Conservation (phyloP, 2,113 vertebrate genomes). For the Willisornis vidua region DNA sequence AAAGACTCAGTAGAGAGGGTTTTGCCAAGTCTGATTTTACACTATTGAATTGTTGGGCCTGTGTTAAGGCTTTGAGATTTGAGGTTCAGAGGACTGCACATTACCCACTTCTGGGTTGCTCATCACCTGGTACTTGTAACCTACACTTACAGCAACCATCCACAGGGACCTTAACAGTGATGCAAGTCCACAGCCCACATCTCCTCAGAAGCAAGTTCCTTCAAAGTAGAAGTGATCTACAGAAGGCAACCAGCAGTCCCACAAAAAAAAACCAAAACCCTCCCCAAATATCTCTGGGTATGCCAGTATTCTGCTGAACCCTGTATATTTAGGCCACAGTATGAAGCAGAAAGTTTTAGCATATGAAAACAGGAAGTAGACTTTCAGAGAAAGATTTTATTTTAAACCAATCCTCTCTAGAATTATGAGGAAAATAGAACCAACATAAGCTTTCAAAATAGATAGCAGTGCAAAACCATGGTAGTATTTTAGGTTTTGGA, state of each 20-base stretch:
- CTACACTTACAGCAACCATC: not conserved
- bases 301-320: fast-evolving
- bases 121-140: not conserved
- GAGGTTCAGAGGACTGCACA: not conserved
- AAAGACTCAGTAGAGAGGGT: not conserved
- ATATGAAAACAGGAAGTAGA: not conserved
- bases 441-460: not conserved
- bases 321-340: not conserved
- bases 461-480: not conserved
- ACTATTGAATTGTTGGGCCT: not conserved
- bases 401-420: not conserved
- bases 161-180: not conserved
- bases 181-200: not conserved
- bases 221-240: not conserved
- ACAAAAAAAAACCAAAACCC: not conserved
- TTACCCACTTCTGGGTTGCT: not conserved
- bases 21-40: not conserved
- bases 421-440: not conserved
- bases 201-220: not conserved
- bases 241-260: too few species aligned
- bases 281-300: not conserved
- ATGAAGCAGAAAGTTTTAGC: not conserved
- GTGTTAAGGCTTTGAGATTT: not conserved
- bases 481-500: not conserved
- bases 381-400: not conserved